Evolutionary conservation across 2,888 invertebrate species (phyloP), one percentile per base, ranked within the genome.

Genomic region (Zhengitettix transpicula): DNA sequence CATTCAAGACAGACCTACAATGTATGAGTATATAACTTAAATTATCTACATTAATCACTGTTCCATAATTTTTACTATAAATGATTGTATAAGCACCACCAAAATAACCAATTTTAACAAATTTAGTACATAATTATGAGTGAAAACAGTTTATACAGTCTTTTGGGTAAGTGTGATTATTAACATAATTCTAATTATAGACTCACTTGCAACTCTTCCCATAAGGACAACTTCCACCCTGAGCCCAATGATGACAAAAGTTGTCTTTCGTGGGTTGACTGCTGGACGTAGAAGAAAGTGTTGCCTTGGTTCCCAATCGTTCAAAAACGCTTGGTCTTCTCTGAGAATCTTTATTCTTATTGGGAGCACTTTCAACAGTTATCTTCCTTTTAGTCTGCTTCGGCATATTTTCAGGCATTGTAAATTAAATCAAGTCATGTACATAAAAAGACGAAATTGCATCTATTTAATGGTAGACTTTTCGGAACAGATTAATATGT

Each of bases 281-380:
- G 60, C 67, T 65, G 62, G 70, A 66, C 65, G 69, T 70, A 42
- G 78, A 73, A 63, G 77, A 58, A 12, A 62, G 76, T 70, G 63
- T 62, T 16, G 85, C 84, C 75, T 86, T 86, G 54, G 85, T 87
- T 67, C 88, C 88, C 69, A 88, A 80, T 68, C 88, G 81, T 75
- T 88, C 88, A 75, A 89, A 89, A 67, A 89, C 88, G 78, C 87
- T 88, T 66, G 86, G 87, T 73, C 87, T 80, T 66, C 72, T 79
- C 72, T 80, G 74, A 71, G 64, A 60, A 55, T 65, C 65, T 55
- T 65, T 64, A 81, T 80, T 77, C 66, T 83, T 84, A 72, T 78
- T 78, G 78, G 83, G 82, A 71, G 82, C 79, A 74, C 84, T 78
- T 75, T 84, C 85, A 73, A 84, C 84, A 72, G 85, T 83, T 74